Conservation (phyloP, 2,113 vertebrate genomes). For the Ptyas mucosa region DNA sequence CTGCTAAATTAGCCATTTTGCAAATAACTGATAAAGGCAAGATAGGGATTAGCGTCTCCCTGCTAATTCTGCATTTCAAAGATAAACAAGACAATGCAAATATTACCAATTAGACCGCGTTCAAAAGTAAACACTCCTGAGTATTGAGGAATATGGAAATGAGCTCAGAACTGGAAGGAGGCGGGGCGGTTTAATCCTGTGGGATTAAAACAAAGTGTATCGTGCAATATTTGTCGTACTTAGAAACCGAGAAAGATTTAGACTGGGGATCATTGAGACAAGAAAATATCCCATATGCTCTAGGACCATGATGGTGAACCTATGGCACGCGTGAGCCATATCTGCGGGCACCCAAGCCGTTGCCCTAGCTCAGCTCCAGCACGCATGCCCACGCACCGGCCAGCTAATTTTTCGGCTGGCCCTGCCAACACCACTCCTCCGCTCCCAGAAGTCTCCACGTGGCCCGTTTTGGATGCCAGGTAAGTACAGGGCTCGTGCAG, state of each 20-base stretch:
- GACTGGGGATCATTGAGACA: background rate
- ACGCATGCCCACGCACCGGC: no score
- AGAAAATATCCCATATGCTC: background rate
- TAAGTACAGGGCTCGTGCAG: no score
- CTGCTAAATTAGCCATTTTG: slow-evolving; percentile 24
- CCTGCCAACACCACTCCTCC: no score
- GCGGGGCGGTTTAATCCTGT: background rate
- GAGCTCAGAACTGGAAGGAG: background rate
- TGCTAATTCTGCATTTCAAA: slow-evolving; percentile 30
- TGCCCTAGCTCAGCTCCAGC: no score
- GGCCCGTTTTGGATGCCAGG: no score
- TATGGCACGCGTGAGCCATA: no score
- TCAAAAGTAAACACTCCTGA: slow-evolving; percentile 35
- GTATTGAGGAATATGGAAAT: background rate
- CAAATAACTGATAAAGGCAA: slow-evolving; percentile 2
- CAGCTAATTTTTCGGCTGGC: no score
- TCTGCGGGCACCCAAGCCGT: no score
- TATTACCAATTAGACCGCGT: slow-evolving; percentile 26
- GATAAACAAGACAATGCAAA: slow-evolving; percentile 29
- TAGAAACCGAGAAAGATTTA: background rate
- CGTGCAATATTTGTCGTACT: background rate
- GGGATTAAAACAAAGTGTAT: background rate
- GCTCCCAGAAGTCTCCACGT: no score
- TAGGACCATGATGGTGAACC: no score
- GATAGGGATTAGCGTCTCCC: slow-evolving; percentile 38